These are phyloP conservation scores for Phoenoteleia sp. DNA, from an alignment of 2,888 invertebrate genomes.

Conservation along the genomic window DNA sequence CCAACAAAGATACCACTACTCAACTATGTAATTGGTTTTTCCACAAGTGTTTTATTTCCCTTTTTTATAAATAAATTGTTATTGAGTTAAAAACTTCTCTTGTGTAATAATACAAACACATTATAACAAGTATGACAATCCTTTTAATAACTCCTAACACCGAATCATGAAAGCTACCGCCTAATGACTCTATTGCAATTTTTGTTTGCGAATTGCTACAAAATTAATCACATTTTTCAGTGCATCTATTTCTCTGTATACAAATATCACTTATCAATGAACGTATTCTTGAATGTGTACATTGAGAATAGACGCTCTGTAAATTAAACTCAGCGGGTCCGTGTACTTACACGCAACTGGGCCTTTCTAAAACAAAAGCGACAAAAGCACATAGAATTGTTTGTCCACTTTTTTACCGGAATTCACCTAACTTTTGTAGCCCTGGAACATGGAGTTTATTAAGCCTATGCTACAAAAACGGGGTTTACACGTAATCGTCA, in stretches of 20 bases:
- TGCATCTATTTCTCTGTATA: no score
- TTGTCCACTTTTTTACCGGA: conserved; percentile 42
- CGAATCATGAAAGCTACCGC: background rate
- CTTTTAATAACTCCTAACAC: conserved; percentile 28
- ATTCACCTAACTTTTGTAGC: conserved; percentile 8
- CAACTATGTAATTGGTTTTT: conserved; percentile 56
- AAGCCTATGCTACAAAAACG: no score
- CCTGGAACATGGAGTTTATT: no score
- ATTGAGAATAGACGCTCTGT: no score
- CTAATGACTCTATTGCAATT: background rate
- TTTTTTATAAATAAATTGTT: conserved; percentile 69
- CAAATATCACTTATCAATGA: no score
- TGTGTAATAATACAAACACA: conserved; percentile 26
- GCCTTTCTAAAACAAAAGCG: conserved; percentile 18
- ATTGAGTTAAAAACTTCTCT: conserved; percentile 47
- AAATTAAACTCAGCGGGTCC: no score
- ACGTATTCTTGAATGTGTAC: no score
- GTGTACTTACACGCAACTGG: conserved; percentile 35
- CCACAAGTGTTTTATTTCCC: conserved; percentile 52
- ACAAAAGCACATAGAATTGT: background rate
- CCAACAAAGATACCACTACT: conserved; percentile 14
- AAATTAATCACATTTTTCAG: conserved; percentile 16
- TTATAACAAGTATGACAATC: conserved; percentile 36
- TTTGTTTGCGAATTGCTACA: background rate
- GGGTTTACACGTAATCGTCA: no score